These are phyloP conservation scores for Microchirus variegatus DNA, from an alignment of 2,797 vertebrate species.

Conservation along the genomic window DNA sequence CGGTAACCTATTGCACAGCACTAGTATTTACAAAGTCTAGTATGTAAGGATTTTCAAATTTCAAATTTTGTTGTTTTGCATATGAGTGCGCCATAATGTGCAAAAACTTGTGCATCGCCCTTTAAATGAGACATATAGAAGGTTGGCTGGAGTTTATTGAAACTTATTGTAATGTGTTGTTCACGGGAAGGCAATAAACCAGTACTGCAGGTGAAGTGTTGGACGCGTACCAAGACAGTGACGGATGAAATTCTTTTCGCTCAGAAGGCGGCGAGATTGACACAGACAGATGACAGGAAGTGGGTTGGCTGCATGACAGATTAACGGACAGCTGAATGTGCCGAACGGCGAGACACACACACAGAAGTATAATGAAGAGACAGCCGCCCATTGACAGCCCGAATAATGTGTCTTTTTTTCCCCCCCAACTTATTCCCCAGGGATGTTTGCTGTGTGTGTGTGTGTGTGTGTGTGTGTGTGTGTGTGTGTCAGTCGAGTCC, in stretches of 20 bases:
- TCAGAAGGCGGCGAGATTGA: slow-evolving; percentile 29
- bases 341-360: slow-evolving; percentile 9
- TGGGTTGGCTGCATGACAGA: slow-evolving; percentile 45
- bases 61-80: too few species aligned
- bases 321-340: slow-evolving; percentile 52
- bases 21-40: too few species aligned
- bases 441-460: slow-evolving; percentile 20
- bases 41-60: too few species aligned
- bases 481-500: slow-evolving; percentile 14
- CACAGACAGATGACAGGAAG: slow-evolving; percentile 37
- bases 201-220: slow-evolving; percentile 20
- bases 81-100: too few species aligned
- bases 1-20: too few species aligned
- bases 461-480: slow-evolving; percentile 28
- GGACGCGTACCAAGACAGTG: slow-evolving; percentile 24
- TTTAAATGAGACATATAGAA: too few species aligned
- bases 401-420: slow-evolving; percentile 32
- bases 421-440: slow-evolving; percentile 1
- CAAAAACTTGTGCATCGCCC: too few species aligned
- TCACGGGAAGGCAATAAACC: slow-evolving; percentile 4
- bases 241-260: slow-evolving; percentile 31
- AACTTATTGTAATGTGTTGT: slow-evolving; percentile 22
- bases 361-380: slow-evolving; percentile 51
- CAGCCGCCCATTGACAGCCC: slow-evolving; percentile 42
- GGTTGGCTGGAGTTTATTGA: too few species aligned